Evolutionary conservation across 2,888 invertebrate genomes (phyloP).

Genomic region (Noctua comes): DNA sequence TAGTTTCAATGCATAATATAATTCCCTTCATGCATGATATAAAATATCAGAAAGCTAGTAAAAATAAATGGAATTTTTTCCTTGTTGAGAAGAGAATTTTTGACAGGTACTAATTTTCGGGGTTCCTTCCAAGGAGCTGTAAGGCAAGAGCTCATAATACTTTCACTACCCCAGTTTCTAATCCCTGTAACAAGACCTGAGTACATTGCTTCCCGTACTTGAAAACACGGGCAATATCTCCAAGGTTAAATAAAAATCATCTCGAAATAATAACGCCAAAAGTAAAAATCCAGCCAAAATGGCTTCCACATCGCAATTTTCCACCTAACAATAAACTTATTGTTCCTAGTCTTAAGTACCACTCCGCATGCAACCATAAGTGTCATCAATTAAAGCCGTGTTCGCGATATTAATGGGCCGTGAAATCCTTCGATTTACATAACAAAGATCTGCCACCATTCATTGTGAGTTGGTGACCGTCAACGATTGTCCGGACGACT

Average conservation of each 20-base stretch:
- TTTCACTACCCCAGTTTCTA: neutral
- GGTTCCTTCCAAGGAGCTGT: neutral
- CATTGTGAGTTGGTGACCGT: slow-evolving; percentile 50
- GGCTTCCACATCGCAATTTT: slow-evolving; percentile 1
- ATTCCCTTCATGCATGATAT: neutral
- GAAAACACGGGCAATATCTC: neutral
- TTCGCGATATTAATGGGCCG: slow-evolving; percentile 75
- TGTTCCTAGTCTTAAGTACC: slow-evolving; percentile 27
- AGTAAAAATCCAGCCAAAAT: slow-evolving; percentile 33
- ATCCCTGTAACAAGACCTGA: neutral
- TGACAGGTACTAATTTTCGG: too few species aligned
- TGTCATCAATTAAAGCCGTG: slow-evolving; percentile 75
- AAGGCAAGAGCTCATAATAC: neutral
- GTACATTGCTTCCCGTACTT: neutral
- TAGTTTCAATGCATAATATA: slow-evolving; percentile 7
- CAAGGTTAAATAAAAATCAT: neutral
- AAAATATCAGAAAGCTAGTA: neutral
- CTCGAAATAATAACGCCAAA: neutral
- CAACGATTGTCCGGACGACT: slow-evolving; percentile 48
- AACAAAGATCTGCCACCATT: slow-evolving; percentile 71
- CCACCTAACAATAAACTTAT: slow-evolving; percentile 36
- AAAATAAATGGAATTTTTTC: neutral
- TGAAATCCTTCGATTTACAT: slow-evolving; percentile 81
- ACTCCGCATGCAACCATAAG: slow-evolving; percentile 49
- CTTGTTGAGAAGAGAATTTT: neutral